phyloP scores from a whole-genome alignment of 1,140 invertebrate genomes.

The Ceratina japonica region DNA sequence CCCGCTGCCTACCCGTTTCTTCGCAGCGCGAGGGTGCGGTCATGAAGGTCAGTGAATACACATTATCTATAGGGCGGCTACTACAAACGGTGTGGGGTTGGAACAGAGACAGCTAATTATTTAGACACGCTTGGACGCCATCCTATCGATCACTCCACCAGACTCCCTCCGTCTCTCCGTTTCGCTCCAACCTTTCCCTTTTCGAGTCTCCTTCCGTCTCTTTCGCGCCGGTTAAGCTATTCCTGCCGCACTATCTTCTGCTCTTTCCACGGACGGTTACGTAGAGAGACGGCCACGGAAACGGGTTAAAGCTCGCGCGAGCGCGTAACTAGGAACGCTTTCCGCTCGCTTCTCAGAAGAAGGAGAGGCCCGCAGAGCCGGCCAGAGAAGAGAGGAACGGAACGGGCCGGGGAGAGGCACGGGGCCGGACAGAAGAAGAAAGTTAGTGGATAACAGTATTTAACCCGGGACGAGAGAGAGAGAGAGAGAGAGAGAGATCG shows the following conservation, averaged over 20 bases:
- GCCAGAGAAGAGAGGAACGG: not conserved
- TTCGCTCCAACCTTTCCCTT: conserved; percentile 38
- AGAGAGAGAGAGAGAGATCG: not conserved
- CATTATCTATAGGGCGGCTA: conserved; percentile 70
- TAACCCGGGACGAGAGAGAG: not conserved
- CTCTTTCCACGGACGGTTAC: conserved; percentile 43
- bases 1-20: not conserved
- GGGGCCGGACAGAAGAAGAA: too few relatives aligned
- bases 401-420: not conserved
- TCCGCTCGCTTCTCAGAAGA: conserved; percentile 6
- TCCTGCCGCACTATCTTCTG: conserved; percentile 33
- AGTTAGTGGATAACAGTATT: too few relatives aligned
- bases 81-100: conserved; percentile 75
- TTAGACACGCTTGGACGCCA: conserved; percentile 78
- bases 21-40: conserved; percentile 62
- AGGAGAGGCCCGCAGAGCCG: not conserved
- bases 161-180: conserved; percentile 44
- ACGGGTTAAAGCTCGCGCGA: conserved; percentile 22
- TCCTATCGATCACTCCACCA: conserved; percentile 76
- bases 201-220: conserved; percentile 47
- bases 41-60: conserved; percentile 61
- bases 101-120: conserved; percentile 79
- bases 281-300: not conserved
- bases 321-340: conserved; percentile 32
- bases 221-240: conserved; percentile 33